Base-by-base conservation (phyloP, 1,140 invertebrate species). In the Drosophila azteca region DNA sequence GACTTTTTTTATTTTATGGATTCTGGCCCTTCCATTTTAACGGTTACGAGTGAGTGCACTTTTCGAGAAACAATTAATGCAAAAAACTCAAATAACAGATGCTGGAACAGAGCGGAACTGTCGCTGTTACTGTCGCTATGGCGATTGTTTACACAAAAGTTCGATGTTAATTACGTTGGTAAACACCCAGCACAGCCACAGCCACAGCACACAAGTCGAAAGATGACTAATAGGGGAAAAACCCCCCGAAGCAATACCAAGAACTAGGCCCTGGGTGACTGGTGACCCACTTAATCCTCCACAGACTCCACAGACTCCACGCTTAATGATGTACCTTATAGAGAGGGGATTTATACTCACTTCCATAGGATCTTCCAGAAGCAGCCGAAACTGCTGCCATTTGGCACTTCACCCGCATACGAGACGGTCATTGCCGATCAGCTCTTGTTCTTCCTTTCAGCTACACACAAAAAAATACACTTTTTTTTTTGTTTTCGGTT, bases 301-400 rank as follows among this genome's bases (percentile, higher is more conserved):
- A 45, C 11, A 24, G 13, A 44, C 8, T 22, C 26, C n/a, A 13
- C 13, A 15, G n/a, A n/a, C n/a, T n/a, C n/a, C n/a, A n/a, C n/a
- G n/a, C n/a, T n/a, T n/a, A n/a, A n/a, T n/a, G n/a, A n/a, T n/a
- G n/a, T n/a, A n/a, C n/a, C n/a, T n/a, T n/a, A n/a, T n/a, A n/a
- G n/a, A n/a, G n/a, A n/a, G 13, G 26, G 1, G 3, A 17, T 8
- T 4, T 13, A 31, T 80, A 96, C 95, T 96, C 92, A 97, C 96
- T 96, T 97, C 93, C 93, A 93, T 72, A 97, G 93, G 91, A 97
- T 96, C 92, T 94, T 95, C 95, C 96, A 97, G 93, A 97, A 97
- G 92, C 96, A 97, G 89, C 96, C 96, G 91, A 97, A 97, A 92
- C 95, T 96, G 93, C 96, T 97, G 89, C 96, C 96, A 92, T 97